These are phyloP conservation scores for Esperia sulphurella DNA, from an alignment of 2,888 invertebrate species.

Conservation along the genomic window DNA sequence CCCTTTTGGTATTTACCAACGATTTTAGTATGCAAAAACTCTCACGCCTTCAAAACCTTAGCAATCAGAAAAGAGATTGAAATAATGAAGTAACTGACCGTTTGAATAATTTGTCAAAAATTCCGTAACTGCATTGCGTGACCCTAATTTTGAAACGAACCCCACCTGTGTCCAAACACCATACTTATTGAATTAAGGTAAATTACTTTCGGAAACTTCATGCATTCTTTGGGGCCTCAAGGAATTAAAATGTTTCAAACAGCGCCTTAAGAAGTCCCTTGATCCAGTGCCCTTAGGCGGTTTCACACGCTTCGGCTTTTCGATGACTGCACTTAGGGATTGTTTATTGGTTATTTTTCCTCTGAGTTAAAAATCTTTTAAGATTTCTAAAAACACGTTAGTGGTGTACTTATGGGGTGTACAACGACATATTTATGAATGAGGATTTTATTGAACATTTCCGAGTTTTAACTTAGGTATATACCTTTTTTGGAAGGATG, in stretches of 20 bases:
- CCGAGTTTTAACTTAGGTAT: too few species aligned
- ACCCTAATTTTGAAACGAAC: conserved; percentile 1
- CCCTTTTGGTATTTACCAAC: too few species aligned
- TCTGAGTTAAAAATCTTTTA: too few species aligned
- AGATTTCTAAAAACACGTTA: too few species aligned
- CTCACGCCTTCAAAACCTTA: too few species aligned
- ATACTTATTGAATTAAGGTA: conserved; percentile 1
- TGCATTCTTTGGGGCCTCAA: conserved; percentile 13
- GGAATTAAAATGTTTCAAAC: neutral
- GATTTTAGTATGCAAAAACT: too few species aligned
- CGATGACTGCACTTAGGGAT: neutral
- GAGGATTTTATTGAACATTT: too few species aligned
- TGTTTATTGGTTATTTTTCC: neutral
- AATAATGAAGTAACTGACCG: neutral
- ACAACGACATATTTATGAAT: too few species aligned
- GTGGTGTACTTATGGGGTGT: too few species aligned
- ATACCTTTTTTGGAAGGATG: too few species aligned
- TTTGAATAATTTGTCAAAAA: conserved; percentile 4
- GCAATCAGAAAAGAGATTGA: neutral
- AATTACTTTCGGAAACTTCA: conserved; percentile 27
- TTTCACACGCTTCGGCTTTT: conserved; percentile 5
- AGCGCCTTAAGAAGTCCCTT: neutral
- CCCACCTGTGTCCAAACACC: conserved; percentile 5
- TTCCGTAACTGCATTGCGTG: conserved; percentile 4
- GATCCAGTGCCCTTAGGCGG: neutral